Percentiles rank a stretch among this genome's conserved stretches.
These are phyloP conservation scores for Neocloeon triangulifer DNA, from an alignment of 1,140 invertebrate genomes.

Conservation along the genomic window DNA sequence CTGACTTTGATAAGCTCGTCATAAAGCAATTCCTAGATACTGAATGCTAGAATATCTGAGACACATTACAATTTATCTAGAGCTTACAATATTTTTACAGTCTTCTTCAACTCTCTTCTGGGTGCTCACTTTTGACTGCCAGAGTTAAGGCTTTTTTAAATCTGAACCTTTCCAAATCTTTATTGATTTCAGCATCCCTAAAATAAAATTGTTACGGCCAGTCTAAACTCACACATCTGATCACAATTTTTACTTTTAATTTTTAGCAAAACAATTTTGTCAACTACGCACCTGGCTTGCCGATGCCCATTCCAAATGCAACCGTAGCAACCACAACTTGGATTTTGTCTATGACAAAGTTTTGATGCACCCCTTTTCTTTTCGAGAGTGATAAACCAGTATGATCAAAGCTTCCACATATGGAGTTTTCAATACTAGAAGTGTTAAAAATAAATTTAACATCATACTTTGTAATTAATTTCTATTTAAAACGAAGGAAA, in stretches of 20 bases:
- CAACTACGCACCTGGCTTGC: constrained; percentile 62
- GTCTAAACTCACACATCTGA: constrained; percentile 63
- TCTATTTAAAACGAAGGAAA: no score
- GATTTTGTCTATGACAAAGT: constrained; percentile 53
- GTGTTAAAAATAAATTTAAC: no score
- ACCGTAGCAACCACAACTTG: constrained; percentile 78
- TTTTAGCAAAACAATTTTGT: no score
- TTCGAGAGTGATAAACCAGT: constrained; percentile 25
- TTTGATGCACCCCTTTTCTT: constrained; percentile 42
- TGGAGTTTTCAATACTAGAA: constrained; percentile 19
- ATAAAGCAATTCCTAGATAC: constrained; percentile 21
- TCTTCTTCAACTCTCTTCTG: no score
- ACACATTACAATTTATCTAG: no score
- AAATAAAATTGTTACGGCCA: no score
- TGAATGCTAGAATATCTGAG: no score
- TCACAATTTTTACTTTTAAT: no score
- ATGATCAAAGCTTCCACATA: constrained; percentile 49
- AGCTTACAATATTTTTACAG: no score
- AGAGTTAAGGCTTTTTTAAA: no score
- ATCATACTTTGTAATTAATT: no score
- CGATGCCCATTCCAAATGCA: constrained; percentile 96
- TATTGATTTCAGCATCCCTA: constrained; percentile 1
- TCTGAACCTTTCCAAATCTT: background rate
- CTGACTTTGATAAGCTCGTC: constrained; percentile 21
- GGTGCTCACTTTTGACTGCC: no score